These are phyloP conservation scores for Athrips mouffetella DNA, from an alignment of 2,888 invertebrate genomes.

Conservation along the genomic window DNA sequence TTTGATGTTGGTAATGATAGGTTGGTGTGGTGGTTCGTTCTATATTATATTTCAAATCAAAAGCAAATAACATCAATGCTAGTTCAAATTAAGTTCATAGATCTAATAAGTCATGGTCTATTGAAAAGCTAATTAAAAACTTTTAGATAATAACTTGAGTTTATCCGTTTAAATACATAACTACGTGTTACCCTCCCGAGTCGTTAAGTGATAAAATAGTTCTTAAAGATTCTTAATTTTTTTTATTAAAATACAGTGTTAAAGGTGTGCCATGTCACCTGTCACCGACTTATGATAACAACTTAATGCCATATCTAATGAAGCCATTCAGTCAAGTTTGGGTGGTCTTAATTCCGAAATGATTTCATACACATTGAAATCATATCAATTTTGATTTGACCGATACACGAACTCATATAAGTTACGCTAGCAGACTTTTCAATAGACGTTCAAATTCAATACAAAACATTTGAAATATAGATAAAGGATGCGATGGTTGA, in stretches of 20 bases:
- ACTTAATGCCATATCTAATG: slow-evolving; percentile 40
- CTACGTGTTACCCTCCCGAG: too few relatives aligned
- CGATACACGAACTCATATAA: too few relatives aligned
- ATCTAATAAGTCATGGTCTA: slow-evolving; percentile 7
- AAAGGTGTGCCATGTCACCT: slow-evolving; percentile 31
- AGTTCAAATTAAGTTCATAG: too few relatives aligned
- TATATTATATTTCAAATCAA: slow-evolving; percentile 16
- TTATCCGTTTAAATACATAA: too few relatives aligned
- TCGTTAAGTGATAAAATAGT: too few relatives aligned
- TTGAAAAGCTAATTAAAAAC: too few relatives aligned
- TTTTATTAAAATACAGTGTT: background rate
- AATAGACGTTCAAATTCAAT: slow-evolving; percentile 3
- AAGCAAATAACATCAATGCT: slow-evolving; percentile 16
- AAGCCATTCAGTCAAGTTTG: slow-evolving; percentile 42
- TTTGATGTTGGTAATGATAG: slow-evolving; percentile 5
- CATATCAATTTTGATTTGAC: too few relatives aligned
- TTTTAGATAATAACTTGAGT: too few relatives aligned
- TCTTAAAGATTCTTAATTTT: too few relatives aligned
- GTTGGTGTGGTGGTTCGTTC: slow-evolving; percentile 13
- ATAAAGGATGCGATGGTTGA: slow-evolving; percentile 25
- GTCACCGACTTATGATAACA: slow-evolving; percentile 40
- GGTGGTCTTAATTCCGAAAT: slow-evolving; percentile 42
- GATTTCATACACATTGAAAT: slow-evolving; percentile 32
- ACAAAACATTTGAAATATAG: background rate
- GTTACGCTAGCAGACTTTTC: too few relatives aligned